These are phyloP conservation scores for Ceyx erithaca DNA, from an alignment of 2,797 vertebrate species.

Conservation along the genomic window DNA sequence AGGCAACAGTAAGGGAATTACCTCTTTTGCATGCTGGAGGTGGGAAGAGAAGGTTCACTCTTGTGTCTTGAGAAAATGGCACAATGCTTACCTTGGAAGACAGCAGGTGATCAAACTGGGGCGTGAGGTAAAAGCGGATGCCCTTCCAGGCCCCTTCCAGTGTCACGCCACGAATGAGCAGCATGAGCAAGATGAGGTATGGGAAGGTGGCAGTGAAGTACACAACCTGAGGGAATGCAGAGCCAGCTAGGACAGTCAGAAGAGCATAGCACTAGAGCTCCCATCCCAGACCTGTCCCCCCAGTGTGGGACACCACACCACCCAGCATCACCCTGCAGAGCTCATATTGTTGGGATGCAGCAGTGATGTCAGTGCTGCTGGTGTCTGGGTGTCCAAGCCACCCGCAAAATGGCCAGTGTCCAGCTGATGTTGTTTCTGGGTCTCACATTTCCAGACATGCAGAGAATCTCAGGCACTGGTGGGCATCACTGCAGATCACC, in stretches of 20 bases:
- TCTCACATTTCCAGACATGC: background rate
- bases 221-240: conserved; percentile 74
- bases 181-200: conserved; percentile 83
- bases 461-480: background rate
- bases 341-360: background rate
- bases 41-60: background rate
- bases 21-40: background rate
- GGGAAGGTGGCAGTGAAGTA: conserved; percentile 86
- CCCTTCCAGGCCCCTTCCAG: conserved; percentile 84
- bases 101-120: conserved; percentile 83
- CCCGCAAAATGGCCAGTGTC: background rate
- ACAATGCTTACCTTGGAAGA: conserved; percentile 79
- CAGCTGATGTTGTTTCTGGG: background rate
- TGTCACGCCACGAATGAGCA: conserved; percentile 81
- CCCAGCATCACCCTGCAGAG: background rate
- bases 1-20: background rate
- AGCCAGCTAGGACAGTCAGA: background rate
- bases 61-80: background rate
- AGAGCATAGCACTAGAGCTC: fast-evolving
- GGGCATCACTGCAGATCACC: fast-evolving
- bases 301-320: fast-evolving
- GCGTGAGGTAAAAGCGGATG: conserved; percentile 83
- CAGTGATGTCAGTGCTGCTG: background rate
- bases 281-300: too few relatives aligned
- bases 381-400: background rate